These are phyloP conservation scores for Adelphocoris suturalis DNA, from an alignment of 2,888 invertebrate species.

Conservation along the genomic window DNA sequence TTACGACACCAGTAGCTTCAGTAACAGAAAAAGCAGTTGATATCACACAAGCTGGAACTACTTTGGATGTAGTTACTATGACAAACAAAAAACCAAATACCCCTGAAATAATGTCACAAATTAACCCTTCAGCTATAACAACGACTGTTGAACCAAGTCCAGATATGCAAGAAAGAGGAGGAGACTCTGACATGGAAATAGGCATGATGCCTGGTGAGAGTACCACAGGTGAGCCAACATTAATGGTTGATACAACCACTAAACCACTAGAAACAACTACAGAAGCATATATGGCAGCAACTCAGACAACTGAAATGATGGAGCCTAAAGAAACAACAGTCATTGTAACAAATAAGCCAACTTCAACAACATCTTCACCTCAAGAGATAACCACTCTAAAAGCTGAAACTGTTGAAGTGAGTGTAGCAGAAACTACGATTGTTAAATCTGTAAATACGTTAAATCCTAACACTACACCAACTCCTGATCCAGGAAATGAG, in stretches of 20 bases:
- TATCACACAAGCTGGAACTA: constrained; percentile 66
- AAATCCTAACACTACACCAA: constrained; percentile 55
- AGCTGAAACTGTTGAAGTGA: constrained; percentile 48
- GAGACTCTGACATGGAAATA: constrained; percentile 53
- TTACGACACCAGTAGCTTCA: constrained; percentile 21
- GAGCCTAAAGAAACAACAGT: not conserved
- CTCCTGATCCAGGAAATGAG: not conserved
- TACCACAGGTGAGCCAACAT: not conserved
- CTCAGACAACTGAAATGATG: not conserved
- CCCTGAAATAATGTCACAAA: constrained; percentile 59
- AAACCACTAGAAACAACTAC: constrained; percentile 1
- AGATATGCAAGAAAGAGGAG: constrained; percentile 57
- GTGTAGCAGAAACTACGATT: constrained; percentile 60
- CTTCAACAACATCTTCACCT: constrained; percentile 13
- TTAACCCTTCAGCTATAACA: constrained; percentile 56
- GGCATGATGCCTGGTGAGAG: constrained; percentile 9
- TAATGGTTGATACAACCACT: not conserved
- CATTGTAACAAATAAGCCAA: not conserved
- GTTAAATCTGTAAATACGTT: constrained; percentile 28
- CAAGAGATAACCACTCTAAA: constrained; percentile 9
- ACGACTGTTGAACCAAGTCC: constrained; percentile 66
- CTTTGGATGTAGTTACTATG: constrained; percentile 65
- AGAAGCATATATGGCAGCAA: not conserved
- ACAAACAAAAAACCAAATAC: constrained; percentile 68
- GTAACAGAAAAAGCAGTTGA: constrained; percentile 44